These are phyloP conservation scores for Rhea pennata DNA, from an alignment of 2,113 vertebrate genomes.

Conservation along the genomic window DNA sequence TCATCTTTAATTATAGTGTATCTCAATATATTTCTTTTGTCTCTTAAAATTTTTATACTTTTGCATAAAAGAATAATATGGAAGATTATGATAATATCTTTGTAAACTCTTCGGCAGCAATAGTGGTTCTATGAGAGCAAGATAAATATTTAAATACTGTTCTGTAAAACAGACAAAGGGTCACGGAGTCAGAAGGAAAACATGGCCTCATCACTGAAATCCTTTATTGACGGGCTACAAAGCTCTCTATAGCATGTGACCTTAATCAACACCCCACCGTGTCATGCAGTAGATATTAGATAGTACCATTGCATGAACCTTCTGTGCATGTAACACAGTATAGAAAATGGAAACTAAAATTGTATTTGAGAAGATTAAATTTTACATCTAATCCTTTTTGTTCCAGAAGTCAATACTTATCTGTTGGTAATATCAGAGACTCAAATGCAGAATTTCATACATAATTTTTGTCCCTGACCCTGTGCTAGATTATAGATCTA, in stretches of 20 bases:
- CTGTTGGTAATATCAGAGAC: constrained; percentile 29
- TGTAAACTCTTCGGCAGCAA: not conserved
- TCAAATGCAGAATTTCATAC: not conserved
- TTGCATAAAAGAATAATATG: not conserved
- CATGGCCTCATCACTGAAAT: not conserved
- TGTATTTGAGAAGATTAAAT: constrained; percentile 47
- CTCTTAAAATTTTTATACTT: not conserved
- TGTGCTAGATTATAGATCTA: not conserved
- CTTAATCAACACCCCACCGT: not conserved
- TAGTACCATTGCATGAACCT: not conserved
- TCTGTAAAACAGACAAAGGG: not conserved
- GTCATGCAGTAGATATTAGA: not conserved
- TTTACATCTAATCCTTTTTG: constrained; percentile 43
- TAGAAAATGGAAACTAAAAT: not conserved
- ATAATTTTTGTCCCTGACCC: not conserved
- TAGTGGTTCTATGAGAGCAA: not conserved
- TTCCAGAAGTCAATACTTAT: constrained; percentile 38
- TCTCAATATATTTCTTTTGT: not conserved
- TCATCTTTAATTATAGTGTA: not conserved
- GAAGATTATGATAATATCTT: not conserved
- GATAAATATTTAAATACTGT: not conserved
- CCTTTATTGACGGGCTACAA: not conserved
- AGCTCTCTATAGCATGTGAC: not conserved
- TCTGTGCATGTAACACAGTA: not conserved
- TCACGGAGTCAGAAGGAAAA: not conserved